phyloP scores from a whole-genome alignment of 2,888 invertebrate genomes.

The Volucella bombylans region DNA sequence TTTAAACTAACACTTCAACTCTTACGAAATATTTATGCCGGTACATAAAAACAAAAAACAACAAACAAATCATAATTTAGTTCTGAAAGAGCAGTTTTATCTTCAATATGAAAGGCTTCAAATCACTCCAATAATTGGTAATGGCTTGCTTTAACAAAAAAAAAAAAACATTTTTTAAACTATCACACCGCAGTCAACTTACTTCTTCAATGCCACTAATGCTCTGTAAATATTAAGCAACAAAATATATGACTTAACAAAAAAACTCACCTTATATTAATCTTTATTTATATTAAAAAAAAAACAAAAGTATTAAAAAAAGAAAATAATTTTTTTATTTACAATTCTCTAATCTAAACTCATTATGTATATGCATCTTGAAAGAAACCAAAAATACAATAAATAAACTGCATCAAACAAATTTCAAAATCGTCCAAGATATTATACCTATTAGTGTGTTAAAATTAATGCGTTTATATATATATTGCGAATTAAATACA shows the following conservation, averaged over 20 bases:
- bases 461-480: conserved; percentile 59
- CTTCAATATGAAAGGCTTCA: conserved; percentile 14
- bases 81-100: background rate
- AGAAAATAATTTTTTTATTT: conserved; percentile 60
- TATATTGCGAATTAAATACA: conserved; percentile 12
- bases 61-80: too few relatives aligned
- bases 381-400: conserved; percentile 17
- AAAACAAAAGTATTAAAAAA: conserved; percentile 42
- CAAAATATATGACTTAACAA: conserved; percentile 50
- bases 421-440: conserved; percentile 72
- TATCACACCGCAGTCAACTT: background rate
- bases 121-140: conserved; percentile 19
- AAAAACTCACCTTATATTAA: conserved; percentile 44
- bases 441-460: conserved; percentile 71
- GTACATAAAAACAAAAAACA: too few relatives aligned
- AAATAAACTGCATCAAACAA: conserved; percentile 67
- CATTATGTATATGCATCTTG: conserved; percentile 70
- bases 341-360: conserved; percentile 56
- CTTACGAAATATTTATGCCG: too few relatives aligned
- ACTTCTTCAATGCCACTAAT: conserved; percentile 17
- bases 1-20: too few relatives aligned
- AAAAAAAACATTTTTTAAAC: background rate
- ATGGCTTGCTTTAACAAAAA: conserved; percentile 7
- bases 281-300: conserved; percentile 22
- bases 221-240: conserved; percentile 63